Evolutionary conservation across 1,140 invertebrate genomes (phyloP).

Genomic region (Trachymyrmex septentrionalis): DNA sequence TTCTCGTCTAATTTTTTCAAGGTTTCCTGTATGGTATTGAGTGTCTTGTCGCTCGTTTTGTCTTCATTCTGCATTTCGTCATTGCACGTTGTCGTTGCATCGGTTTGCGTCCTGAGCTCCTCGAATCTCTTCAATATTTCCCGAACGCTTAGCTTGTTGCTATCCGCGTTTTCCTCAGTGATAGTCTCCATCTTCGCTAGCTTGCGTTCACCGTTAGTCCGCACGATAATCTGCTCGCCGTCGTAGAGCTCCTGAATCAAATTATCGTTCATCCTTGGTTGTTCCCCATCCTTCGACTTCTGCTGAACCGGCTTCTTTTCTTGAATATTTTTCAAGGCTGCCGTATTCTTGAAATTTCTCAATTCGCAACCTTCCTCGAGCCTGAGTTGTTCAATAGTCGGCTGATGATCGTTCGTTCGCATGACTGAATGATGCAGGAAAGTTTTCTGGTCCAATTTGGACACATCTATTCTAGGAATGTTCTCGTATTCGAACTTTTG

Average conservation of each 20-base stretch:
- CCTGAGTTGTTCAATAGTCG: constrained; percentile 85
- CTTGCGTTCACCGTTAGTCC: constrained; percentile 78
- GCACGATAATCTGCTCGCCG: constrained; percentile 77
- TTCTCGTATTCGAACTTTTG: constrained; percentile 84
- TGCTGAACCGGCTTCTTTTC: constrained; percentile 49
- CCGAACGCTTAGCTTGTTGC: constrained; percentile 92
- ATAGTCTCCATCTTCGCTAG: constrained; percentile 91
- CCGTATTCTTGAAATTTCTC: constrained; percentile 74
- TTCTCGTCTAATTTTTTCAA: constrained; percentile 86
- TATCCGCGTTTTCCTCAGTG: constrained; percentile 91
- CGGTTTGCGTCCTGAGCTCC: constrained; percentile 88
- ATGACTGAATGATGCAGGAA: constrained; percentile 58
- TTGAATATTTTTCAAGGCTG: not conserved
- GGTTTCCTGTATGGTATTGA: constrained; percentile 85
- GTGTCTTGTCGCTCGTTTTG: constrained; percentile 83
- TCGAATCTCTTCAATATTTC: constrained; percentile 93
- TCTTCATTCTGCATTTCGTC: constrained; percentile 77
- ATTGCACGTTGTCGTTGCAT: constrained; percentile 47
- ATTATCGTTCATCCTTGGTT: constrained; percentile 77
- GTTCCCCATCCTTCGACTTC: constrained; percentile 64
- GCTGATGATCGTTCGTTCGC: constrained; percentile 66
- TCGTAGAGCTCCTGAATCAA: constrained; percentile 83
- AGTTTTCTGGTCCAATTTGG: constrained; percentile 81
- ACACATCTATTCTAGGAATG: constrained; percentile 84
- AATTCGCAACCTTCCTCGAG: constrained; percentile 82